These are phyloP conservation scores for Drosophila saltans DNA, from an alignment of 1,140 invertebrate species.

Conservation along the genomic window DNA sequence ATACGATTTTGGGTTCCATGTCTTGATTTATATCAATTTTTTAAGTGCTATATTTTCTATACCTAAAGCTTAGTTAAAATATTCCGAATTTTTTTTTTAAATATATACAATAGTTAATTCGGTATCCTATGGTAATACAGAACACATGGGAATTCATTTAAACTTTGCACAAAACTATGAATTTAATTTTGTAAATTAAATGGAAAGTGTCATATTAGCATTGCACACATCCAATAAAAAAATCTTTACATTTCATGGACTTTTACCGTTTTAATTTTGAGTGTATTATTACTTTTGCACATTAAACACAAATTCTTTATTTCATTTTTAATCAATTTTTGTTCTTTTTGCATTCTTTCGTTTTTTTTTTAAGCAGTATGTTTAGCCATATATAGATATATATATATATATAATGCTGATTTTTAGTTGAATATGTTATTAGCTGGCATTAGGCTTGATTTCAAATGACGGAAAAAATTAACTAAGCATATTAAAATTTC, in stretches of 20 bases:
- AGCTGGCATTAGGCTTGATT: constrained; percentile 60
- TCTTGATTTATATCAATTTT: too few species aligned
- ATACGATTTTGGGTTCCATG: too few species aligned
- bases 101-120: background rate
- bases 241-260: background rate
- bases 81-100: background rate
- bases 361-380: constrained; percentile 43
- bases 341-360: constrained; percentile 47
- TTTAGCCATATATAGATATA: constrained; percentile 44
- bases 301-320: background rate
- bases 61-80: background rate
- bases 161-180: background rate
- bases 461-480: constrained; percentile 32
- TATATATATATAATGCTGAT: constrained; percentile 44
- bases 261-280: background rate
- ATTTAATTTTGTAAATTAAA: background rate
- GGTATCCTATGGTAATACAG: background rate
- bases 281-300: background rate
- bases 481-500: constrained; percentile 24
- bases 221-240: background rate
- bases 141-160: background rate
- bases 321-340: background rate
- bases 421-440: constrained; percentile 54
- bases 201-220: constrained; percentile 8
- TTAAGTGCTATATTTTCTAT: background rate